Evolutionary conservation across 2,797 vertebrate species (phyloP), one percentile per base, ranked within the genome.

Genomic region (Masticophis lateralis): DNA sequence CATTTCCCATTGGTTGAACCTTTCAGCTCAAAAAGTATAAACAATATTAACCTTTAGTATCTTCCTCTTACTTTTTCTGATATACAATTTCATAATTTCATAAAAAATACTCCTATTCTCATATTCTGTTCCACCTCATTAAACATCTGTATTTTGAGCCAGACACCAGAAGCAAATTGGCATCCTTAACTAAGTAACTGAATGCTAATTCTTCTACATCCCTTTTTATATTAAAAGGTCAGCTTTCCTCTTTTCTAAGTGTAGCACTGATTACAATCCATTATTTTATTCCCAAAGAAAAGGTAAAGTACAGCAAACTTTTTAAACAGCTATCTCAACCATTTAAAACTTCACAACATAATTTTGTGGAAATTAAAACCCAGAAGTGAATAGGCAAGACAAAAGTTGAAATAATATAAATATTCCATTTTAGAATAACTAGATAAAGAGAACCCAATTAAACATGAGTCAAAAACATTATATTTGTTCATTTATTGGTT

Each of bases 251-350:
- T 3, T 88, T 90, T 88, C 59, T 27, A 28, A 47, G 59, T n/a
- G 66, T 8, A 93, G 25, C 47, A 56, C n/a, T 86, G 11, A 91
- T 66, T n/a, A 91, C 79, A 92, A 66, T 47, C 56, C 88, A 18
- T 86, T 91, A 92, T 89, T 93, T 87, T 87, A 90, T 60, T 47
- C 57, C 89, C 0, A 69, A 8, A 95, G 69, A 20, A 61, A 90
- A 94, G 87, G 14, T 74, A 90, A 43, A 32, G 16, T 37, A 94
- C 51, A 83, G 43, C 27, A 96, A 96, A 92, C 87, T 87, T 88
- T 94, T 92, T 59, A 63, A 94, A 94, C 16, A 94, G 94, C 53
- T 91, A 88, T 91, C 96, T 96, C 92, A 96, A 95, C 74, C 86
- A 90, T 47, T 92, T 47, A 93, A 53, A 69, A 79, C 90, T 96